These are phyloP conservation scores for Dryas iulia DNA, from an alignment of 1,140 invertebrate species.

Conservation along the genomic window DNA sequence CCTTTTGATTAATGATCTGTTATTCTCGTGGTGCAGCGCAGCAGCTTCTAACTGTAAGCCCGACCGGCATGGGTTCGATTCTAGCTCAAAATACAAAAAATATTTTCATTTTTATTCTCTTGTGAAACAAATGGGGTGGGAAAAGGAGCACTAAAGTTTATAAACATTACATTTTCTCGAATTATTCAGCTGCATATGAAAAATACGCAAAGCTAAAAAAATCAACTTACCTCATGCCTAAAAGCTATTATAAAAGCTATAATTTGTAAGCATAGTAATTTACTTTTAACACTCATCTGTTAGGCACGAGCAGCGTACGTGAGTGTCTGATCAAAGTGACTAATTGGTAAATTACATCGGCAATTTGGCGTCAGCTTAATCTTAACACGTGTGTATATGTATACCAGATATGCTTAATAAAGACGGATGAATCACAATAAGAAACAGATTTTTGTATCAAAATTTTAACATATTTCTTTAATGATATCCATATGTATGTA, in stretches of 20 bases:
- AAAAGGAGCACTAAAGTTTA: too few species aligned
- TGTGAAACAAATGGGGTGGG: too few species aligned
- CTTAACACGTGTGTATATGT: conserved; percentile 12
- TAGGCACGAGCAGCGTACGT: conserved; percentile 44
- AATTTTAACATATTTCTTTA: not conserved
- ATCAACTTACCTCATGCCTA: not conserved
- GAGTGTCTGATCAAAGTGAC: conserved; percentile 45
- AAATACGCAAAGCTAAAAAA: too few species aligned
- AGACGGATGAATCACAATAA: not conserved
- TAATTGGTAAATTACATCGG: conserved; percentile 55
- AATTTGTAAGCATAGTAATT: not conserved
- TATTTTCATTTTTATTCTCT: too few species aligned
- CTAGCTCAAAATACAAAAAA: too few species aligned
- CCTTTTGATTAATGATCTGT: too few species aligned
- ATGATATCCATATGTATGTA: not conserved
- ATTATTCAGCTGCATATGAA: too few species aligned
- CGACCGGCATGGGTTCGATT: too few species aligned
- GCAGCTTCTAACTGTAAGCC: too few species aligned
- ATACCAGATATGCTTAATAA: not conserved
- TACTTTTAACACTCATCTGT: conserved; percentile 15
- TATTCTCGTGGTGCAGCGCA: too few species aligned
- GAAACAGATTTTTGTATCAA: not conserved
- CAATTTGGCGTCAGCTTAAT: conserved; percentile 33
- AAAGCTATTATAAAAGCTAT: not conserved
- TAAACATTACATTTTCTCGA: too few species aligned